Conservation (phyloP, 2,113 vertebrate species). For the Diadophis punctatus region DNA sequence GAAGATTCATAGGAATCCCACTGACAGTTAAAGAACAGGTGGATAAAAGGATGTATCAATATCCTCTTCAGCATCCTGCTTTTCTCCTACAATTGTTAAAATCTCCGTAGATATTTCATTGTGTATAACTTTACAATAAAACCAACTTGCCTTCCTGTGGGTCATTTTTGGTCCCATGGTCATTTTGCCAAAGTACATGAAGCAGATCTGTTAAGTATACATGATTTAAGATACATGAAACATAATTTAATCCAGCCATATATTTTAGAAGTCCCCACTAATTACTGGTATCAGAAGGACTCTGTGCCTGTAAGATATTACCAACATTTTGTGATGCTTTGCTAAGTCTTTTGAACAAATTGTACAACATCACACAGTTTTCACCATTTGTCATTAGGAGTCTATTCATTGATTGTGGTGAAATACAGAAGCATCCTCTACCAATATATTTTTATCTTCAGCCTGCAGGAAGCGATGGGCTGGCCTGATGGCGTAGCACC, state of each 20-base stretch:
- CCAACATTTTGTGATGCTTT: not conserved
- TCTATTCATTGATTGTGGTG: not conserved
- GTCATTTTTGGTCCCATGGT: too few species aligned
- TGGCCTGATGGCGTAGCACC: not conserved
- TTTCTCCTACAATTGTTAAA: not conserved
- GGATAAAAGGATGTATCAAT: not conserved
- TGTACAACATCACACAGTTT: not conserved
- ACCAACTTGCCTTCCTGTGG: not conserved
- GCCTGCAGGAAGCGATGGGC: not conserved
- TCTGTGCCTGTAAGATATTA: not conserved
- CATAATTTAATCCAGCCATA: not conserved
- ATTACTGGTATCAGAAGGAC: not conserved
- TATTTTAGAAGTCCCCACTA: not conserved
- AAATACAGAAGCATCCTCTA: not conserved
- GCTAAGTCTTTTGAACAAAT: not conserved
- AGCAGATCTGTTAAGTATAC: not conserved
- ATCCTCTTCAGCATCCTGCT: not conserved
- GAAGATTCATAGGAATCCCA: not conserved
- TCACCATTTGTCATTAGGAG: not conserved
- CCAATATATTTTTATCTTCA: not conserved
- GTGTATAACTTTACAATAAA: not conserved
- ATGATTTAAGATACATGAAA: not conserved
- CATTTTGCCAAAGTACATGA: not conserved
- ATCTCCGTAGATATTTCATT: not conserved
- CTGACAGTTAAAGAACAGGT: not conserved